A percentile compares a stretch with the other conserved stretches of the same genome.
phyloP scores from a whole-genome alignment of 2,888 invertebrate genomes.

The Tachina lurida region DNA sequence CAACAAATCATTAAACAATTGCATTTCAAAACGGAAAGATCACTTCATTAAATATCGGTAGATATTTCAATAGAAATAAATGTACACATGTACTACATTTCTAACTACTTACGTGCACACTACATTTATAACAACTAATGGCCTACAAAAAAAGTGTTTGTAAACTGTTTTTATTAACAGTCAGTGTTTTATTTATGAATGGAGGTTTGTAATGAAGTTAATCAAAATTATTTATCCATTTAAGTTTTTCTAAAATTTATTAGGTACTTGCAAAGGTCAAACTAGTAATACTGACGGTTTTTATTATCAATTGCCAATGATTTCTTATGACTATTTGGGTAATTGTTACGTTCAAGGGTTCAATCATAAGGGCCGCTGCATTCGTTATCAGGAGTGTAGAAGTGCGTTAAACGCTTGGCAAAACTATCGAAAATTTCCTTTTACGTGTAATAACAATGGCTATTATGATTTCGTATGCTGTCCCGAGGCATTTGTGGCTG shows the following conservation, averaged over 20 bases:
- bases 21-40: not conserved
- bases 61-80: too few species aligned
- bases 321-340: not conserved
- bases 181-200: not conserved
- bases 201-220: not conserved
- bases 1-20: not conserved
- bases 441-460: not conserved
- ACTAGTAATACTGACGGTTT: not conserved
- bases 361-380: not conserved
- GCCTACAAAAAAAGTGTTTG: slow-evolving; percentile 25
- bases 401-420: not conserved
- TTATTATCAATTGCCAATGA: not conserved
- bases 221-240: not conserved
- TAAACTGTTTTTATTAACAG: not conserved
- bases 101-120: too few species aligned
- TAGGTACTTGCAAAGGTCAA: not conserved
- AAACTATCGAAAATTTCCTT: not conserved
- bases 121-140: not conserved
- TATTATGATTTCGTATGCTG: not conserved
- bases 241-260: not conserved
- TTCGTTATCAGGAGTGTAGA: not conserved
- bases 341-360: not conserved
- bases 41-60: too few species aligned
- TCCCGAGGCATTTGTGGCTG: not conserved
- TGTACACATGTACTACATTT: too few species aligned